Percentiles rank a stretch among this genome's conserved stretches.
Evolutionary conservation across 2,888 invertebrate species (phyloP).

Genomic region (Coremacera marginata): DNA sequence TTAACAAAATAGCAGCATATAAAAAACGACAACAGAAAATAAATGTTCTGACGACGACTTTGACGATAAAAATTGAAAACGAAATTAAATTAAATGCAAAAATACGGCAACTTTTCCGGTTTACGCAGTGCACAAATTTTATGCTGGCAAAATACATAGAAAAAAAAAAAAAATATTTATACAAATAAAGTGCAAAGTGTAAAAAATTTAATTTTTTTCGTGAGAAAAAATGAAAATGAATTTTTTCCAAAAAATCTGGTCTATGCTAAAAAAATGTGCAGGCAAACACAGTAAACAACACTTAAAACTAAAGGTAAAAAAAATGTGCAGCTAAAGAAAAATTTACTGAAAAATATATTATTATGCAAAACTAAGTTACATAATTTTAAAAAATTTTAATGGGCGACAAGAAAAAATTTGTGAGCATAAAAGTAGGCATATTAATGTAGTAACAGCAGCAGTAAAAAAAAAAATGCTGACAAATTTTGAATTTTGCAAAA

Average conservation of each 20-base stretch:
- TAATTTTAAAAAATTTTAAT: slow-evolving; percentile 7
- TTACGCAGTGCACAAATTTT: background rate
- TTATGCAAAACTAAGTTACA: slow-evolving; percentile 9
- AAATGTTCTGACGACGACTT: slow-evolving; percentile 9
- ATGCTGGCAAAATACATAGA: no score
- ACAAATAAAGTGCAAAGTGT: background rate
- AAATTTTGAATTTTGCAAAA: background rate
- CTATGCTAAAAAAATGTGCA: background rate
- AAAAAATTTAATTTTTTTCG: background rate
- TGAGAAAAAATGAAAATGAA: background rate
- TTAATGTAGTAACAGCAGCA: background rate
- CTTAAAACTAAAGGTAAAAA: background rate
- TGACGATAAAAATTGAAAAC: background rate
- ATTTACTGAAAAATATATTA: background rate
- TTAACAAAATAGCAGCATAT: slow-evolving; percentile 3
- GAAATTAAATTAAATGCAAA: slow-evolving; percentile 3
- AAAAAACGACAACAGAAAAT: slow-evolving; percentile 16
- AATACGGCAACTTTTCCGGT: slow-evolving; percentile 30
- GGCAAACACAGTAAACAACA: background rate
- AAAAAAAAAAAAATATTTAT: background rate
- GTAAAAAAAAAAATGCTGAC: background rate
- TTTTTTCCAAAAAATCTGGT: background rate
- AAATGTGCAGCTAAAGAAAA: background rate
- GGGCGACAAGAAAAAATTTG: background rate
- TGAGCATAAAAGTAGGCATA: background rate